These are phyloP conservation scores for Tenebrosternarchus preto DNA, from an alignment of 2,113 vertebrate genomes.

Conservation along the genomic window DNA sequence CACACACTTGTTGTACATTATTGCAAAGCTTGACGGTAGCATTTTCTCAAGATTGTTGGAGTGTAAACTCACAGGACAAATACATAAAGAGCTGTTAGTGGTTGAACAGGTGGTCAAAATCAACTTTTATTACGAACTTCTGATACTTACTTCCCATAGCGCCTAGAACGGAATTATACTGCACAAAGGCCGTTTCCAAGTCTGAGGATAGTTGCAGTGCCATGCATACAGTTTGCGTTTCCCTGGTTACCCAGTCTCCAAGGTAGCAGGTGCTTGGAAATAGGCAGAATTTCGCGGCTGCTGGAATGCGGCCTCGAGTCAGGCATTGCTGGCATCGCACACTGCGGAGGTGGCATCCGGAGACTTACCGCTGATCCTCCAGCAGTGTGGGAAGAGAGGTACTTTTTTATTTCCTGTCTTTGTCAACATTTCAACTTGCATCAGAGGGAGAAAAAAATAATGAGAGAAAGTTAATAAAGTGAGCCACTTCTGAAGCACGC, in stretches of 20 bases:
- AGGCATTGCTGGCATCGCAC: constrained; percentile 40
- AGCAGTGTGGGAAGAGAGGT: constrained; percentile 35
- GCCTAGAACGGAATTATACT: constrained; percentile 17
- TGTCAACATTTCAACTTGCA: constrained; percentile 14
- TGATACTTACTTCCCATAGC: constrained; percentile 29
- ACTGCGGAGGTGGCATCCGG: constrained; percentile 39
- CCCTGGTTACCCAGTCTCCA: constrained; percentile 57
- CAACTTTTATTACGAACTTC: constrained; percentile 29
- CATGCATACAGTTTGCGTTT: constrained; percentile 44
- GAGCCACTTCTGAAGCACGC: background rate
- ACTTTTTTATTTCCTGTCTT: constrained; percentile 37
- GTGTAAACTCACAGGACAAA: background rate
- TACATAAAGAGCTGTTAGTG: constrained; percentile 30
- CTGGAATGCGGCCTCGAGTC: constrained; percentile 53
- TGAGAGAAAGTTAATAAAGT: background rate
- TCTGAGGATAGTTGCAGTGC: constrained; percentile 42
- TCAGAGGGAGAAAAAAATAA: background rate
- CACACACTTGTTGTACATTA: background rate
- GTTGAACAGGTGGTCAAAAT: constrained; percentile 8
- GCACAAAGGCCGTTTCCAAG: constrained; percentile 45
- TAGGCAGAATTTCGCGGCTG: constrained; percentile 36
- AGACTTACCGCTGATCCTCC: constrained; percentile 41
- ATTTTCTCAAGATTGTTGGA: background rate
- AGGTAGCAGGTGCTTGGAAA: constrained; percentile 62
- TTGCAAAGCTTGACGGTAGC: background rate